phyloP scores from a whole-genome alignment of 2,888 invertebrate species.

The Ditylenchus weischeri region DNA sequence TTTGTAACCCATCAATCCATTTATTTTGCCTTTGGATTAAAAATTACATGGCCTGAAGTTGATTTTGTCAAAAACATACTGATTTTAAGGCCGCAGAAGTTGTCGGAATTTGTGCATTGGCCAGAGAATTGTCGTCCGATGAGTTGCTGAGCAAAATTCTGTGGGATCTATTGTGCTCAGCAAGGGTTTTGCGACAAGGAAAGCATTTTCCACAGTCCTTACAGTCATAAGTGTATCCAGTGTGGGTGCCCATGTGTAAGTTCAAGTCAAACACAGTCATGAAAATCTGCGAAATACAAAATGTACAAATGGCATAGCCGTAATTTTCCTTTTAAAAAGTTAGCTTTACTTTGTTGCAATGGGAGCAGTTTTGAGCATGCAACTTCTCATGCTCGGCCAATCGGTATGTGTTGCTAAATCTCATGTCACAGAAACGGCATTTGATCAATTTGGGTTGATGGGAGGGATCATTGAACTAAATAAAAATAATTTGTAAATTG shows the following conservation, averaged over 20 bases:
- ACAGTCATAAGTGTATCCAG: constrained; percentile 40
- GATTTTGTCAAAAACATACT: too few relatives aligned
- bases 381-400: constrained; percentile 34
- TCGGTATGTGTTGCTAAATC: constrained; percentile 29
- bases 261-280: constrained; percentile 40
- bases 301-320: not conserved
- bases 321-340: not conserved
- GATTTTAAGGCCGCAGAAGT: too few relatives aligned
- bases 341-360: constrained; percentile 27
- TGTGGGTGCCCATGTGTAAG: constrained; percentile 41
- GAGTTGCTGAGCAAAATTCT: constrained; percentile 24
- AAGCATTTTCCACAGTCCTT: constrained; percentile 44
- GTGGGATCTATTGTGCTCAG: constrained; percentile 39
- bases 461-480: too few relatives aligned
- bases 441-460: constrained; percentile 11
- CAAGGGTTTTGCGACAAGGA: constrained; percentile 33
- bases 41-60: too few relatives aligned
- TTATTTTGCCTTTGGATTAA: too few relatives aligned
- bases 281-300: constrained; percentile 18
- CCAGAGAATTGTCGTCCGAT: too few relatives aligned
- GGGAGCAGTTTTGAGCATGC: constrained; percentile 30
- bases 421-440: constrained; percentile 31
- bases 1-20: too few relatives aligned
- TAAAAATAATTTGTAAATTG: too few relatives aligned
- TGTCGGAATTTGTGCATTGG: too few relatives aligned